Percentiles rank a stretch among this genome's conserved stretches.
Conservation (phyloP, 2,797 vertebrate species). For the Danio jaintianensis region DNA sequence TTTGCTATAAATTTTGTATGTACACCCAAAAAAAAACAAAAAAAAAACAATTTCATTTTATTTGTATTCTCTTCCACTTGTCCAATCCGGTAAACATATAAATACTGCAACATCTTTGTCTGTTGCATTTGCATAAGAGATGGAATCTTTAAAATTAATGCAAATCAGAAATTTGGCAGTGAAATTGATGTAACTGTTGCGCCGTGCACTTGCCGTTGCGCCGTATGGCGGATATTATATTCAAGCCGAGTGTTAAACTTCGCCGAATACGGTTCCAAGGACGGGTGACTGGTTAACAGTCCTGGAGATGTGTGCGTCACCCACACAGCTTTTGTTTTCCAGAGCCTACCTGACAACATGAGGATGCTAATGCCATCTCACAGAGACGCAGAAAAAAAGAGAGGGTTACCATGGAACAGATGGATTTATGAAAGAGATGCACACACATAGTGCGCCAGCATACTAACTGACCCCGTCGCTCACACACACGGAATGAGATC, state of each 20-base stretch:
- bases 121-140: constrained; percentile 56
- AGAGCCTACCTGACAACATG: constrained; percentile 53
- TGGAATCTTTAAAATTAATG: constrained; percentile 57
- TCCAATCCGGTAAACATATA: not conserved
- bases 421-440: constrained; percentile 57
- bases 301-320: constrained; percentile 58
- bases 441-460: not conserved
- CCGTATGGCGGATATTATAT: constrained; percentile 21
- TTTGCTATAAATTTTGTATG: not conserved
- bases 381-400: constrained; percentile 27
- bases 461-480: constrained; percentile 42
- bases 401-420: constrained; percentile 62
- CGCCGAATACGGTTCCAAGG: constrained; percentile 48
- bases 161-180: constrained; percentile 64
- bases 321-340: constrained; percentile 41
- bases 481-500: constrained; percentile 56
- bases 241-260: constrained; percentile 49
- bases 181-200: constrained; percentile 64
- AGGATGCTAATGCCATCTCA: constrained; percentile 49
- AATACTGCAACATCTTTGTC: constrained; percentile 26
- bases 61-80: not conserved
- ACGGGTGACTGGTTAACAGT: constrained; percentile 47
- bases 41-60: not conserved
- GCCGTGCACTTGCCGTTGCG: no score
- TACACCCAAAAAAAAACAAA: not conserved